Evolutionary conservation across 92 coral and sea anemone genomes (phyloP).

Genomic region (Epizoanthus fatuus): DNA sequence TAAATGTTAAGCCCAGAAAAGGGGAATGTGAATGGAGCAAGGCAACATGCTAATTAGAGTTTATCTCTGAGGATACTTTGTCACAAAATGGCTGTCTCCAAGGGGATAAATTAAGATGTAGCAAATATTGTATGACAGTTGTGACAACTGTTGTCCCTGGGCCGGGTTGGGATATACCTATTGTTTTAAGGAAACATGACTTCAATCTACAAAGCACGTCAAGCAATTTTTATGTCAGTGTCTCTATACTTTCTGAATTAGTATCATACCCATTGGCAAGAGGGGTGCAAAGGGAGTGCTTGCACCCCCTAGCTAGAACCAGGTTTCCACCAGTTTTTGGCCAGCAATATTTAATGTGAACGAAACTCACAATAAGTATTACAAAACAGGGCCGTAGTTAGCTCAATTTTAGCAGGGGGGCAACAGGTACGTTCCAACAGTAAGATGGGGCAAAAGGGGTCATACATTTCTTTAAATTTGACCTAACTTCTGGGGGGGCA

Average conservation of each 20-base stretch:
- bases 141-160: constrained; percentile 7
- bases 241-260: not conserved
- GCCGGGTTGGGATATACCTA: not conserved
- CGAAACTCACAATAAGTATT: not conserved
- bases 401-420: no score
- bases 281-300: constrained; percentile 4
- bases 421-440: no score
- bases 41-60: constrained; percentile 4
- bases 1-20: no score
- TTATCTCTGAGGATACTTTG: not conserved
- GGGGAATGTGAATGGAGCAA: constrained; percentile 5
- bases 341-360: not conserved
- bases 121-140: constrained; percentile 1
- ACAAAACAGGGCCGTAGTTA: not conserved
- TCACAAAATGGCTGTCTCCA: not conserved
- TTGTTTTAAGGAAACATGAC: not conserved
- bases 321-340: not conserved
- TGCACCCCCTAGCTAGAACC: constrained; percentile 4
- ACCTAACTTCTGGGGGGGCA: no score
- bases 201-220: constrained; percentile 6
- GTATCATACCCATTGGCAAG: constrained; percentile 10
- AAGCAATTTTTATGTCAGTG: not conserved
- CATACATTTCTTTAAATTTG: no score
- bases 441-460: no score
- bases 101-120: not conserved